phyloP scores from a whole-genome alignment of 2,797 vertebrate genomes.

The Meriones psammophilus region DNA sequence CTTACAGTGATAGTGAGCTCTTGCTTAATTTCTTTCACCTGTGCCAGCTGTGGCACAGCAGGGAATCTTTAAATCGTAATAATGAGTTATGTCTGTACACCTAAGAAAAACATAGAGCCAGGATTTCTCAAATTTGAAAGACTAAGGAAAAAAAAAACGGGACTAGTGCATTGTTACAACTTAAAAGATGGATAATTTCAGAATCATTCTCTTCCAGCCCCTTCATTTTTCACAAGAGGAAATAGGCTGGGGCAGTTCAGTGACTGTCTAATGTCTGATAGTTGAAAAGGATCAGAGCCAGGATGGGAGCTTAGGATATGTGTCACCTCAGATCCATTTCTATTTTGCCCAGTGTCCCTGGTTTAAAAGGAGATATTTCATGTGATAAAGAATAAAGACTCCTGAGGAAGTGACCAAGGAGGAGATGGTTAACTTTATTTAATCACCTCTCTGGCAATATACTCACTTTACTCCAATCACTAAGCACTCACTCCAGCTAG shows the following conservation, averaged over 20 bases:
- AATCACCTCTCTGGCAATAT: not conserved
- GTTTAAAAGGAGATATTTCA: not conserved
- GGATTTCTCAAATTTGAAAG: slow-evolving; percentile 43
- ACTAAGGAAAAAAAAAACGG: not conserved
- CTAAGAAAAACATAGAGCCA: slow-evolving; percentile 31
- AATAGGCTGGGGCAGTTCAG: slow-evolving; percentile 29
- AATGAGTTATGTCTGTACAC: slow-evolving; percentile 54
- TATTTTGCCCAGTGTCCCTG: not conserved
- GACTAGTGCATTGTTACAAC: not conserved
- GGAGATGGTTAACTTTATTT: not conserved
- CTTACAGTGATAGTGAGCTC: not conserved
- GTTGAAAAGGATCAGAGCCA: not conserved
- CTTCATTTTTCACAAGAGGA: not conserved
- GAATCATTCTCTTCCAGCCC: not conserved
- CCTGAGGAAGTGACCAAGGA: not conserved
- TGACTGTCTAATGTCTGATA: not conserved
- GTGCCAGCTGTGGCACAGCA: slow-evolving; percentile 67
- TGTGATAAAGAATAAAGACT: not conserved
- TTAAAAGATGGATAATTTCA: not conserved
- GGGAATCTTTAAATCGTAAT: slow-evolving; percentile 66
- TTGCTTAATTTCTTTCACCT: slow-evolving; percentile 79
- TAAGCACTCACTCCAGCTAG: not conserved
- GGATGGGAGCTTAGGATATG: not conserved
- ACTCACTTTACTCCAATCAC: not conserved
- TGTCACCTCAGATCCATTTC: not conserved